Evolutionary conservation across 2,113 vertebrate genomes (phyloP).

Genomic region (Arvicanthis niloticus): DNA sequence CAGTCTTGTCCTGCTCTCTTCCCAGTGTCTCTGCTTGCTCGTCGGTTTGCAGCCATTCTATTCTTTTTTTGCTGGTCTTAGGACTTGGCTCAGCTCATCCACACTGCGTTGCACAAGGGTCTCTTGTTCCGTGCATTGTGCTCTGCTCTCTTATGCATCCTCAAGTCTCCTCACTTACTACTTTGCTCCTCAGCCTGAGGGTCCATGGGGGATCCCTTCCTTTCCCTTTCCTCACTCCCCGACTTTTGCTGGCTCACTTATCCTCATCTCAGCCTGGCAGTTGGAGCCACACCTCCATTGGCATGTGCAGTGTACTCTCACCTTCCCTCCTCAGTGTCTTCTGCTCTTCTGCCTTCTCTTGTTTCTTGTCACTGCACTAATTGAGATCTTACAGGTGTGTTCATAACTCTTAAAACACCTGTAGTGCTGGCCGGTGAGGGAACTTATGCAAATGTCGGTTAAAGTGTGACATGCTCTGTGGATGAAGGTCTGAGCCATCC

Average conservation of each 20-base stretch:
- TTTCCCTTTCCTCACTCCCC: neutral
- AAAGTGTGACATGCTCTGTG: neutral
- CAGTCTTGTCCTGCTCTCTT: neutral
- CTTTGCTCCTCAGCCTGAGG: neutral
- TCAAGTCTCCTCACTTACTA: neutral
- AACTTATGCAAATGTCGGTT: neutral
- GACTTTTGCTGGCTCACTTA: neutral
- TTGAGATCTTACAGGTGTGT: neutral
- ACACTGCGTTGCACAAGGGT: neutral
- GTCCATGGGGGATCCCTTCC: neutral
- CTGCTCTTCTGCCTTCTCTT: neutral
- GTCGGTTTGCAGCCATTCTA: neutral
- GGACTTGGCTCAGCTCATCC: neutral
- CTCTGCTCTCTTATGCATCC: neutral
- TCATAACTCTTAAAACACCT: neutral
- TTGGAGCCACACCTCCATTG: neutral
- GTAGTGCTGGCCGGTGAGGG: neutral
- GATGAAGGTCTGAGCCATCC: too few species aligned
- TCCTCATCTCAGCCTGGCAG: neutral
- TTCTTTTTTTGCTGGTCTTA: neutral
- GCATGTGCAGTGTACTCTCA: neutral
- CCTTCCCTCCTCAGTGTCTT: neutral
- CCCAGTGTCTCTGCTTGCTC: neutral
- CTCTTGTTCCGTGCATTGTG: neutral
- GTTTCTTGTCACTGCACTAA: neutral